Base-by-base conservation (phyloP, 2,113 vertebrate genomes). In the Chauna torquata region DNA sequence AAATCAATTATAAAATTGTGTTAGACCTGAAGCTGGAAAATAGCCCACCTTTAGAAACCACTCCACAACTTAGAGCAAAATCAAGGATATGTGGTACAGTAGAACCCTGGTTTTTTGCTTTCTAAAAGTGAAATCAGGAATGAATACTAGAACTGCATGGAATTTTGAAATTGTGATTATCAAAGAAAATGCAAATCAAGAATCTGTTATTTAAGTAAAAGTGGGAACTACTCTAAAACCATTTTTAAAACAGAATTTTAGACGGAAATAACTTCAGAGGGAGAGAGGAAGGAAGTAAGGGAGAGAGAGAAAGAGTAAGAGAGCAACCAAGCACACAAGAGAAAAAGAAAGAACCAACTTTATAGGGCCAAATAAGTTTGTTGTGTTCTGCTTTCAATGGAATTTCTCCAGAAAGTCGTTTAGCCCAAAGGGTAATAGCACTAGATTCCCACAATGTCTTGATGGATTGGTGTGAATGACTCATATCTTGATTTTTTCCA, bases 401-500 rank as follows among this genome's bases (percentile, higher is more conserved):
- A 78, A 94, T 90, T 92, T 92, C 85, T 88, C 58, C 45, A 82
- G 59, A 94, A 88, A 83, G 25, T 74, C 32, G 9, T 83, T 88
- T 86, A 92, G 85, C 75, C 68, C 28, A 65, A 77, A 88, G 85
- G 38, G 32, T 28, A 88, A 27, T 75, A 84, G 17, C 50, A 86
- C 24, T 28, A 81, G 54, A 86, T 86, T 90, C 71, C 64, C 82
- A 92, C 90, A 91, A 28, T 49, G 34, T 40, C 84, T 65, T 89
- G 62, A 88, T 80, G 49, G 22, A 82, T 86, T 80, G 40, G 18
- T 61, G 58, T 81, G 75, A 77, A 70, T 93, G n/a, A 84, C 47
- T 90, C 81, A 76, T 65, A 75, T 40, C 38, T 90, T 86, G 27
- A 80, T 58, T 57, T 94, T 96, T 95, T 82, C 68, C 72, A 88